phyloP scores from a whole-genome alignment of 2,113 vertebrate species.

The Martes martes region DNA sequence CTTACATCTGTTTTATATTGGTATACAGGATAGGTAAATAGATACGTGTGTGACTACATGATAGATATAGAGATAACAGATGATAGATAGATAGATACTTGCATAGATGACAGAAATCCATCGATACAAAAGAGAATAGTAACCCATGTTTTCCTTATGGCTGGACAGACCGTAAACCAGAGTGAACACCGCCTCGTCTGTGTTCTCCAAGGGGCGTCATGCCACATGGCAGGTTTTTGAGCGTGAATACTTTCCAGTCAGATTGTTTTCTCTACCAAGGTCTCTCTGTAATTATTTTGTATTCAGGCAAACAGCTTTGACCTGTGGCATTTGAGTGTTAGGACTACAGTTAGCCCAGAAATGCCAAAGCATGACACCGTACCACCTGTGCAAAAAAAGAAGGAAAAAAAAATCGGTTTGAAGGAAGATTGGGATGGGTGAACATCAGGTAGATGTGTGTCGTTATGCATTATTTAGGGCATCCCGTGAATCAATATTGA shows the following conservation, averaged over 20 bases:
- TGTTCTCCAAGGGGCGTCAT: not conserved
- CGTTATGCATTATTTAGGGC: not conserved
- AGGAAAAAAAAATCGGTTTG: not conserved
- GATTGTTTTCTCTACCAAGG: not conserved
- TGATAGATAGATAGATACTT: not conserved
- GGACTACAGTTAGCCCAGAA: not conserved
- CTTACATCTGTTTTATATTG: not conserved
- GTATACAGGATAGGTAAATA: not conserved
- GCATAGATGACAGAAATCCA: conserved; percentile 20
- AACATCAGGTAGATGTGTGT: not conserved
- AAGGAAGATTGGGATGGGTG: not conserved
- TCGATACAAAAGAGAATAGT: not conserved
- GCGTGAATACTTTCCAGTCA: not conserved
- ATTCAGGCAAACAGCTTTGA: conserved; percentile 40
- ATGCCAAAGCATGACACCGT: not conserved
- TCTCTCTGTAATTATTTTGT: conserved; percentile 15
- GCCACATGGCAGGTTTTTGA: conserved; percentile 29
- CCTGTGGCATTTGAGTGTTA: not conserved
- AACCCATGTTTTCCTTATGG: conserved; percentile 26
- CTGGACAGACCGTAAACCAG: not conserved
- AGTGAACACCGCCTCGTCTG: not conserved
- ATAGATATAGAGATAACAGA: too few species aligned
- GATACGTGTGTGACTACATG: not conserved
- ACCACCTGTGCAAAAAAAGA: not conserved
- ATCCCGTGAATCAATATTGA: not conserved